Evolutionary conservation across 2,888 invertebrate genomes (phyloP).

Genomic region (Dromius quadrimaculatus): DNA sequence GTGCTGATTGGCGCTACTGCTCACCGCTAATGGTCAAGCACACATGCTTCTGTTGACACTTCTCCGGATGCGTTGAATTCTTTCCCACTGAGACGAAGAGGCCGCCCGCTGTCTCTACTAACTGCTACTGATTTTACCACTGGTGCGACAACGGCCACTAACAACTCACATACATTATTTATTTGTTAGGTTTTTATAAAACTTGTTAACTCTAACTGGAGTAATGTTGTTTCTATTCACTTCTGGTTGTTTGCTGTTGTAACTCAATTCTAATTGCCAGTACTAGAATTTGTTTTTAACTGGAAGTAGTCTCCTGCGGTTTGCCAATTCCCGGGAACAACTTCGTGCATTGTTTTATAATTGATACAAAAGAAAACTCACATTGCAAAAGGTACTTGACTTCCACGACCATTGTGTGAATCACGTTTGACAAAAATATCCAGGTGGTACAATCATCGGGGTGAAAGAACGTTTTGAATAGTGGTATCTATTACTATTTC

Average conservation of each 20-base stretch:
- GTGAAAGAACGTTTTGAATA: too few species aligned
- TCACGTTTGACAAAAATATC: too few species aligned
- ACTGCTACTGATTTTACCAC: slow-evolving; percentile 16
- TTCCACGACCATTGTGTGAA: too few species aligned
- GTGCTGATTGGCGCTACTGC: slow-evolving; percentile 55
- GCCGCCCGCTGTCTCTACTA: slow-evolving; percentile 19
- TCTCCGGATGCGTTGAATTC: slow-evolving; percentile 51
- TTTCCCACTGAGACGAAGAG: slow-evolving; percentile 41
- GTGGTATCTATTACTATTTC: too few species aligned
- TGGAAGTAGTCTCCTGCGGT: not conserved
- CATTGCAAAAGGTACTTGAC: too few species aligned
- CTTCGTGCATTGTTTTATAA: not conserved
- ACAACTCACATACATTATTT: slow-evolving; percentile 6
- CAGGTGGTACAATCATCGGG: too few species aligned
- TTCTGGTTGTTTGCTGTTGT: slow-evolving; percentile 21
- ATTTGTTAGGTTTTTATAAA: not conserved
- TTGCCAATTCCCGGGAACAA: not conserved
- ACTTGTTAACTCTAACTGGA: slow-evolving; percentile 10
- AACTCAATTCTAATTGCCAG: slow-evolving; percentile 11
- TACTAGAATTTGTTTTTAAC: slow-evolving; percentile 18
- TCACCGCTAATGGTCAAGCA: slow-evolving; percentile 51
- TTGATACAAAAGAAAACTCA: too few species aligned
- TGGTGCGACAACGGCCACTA: slow-evolving; percentile 9
- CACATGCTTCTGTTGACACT: slow-evolving; percentile 50
- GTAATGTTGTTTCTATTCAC: slow-evolving; percentile 17